These are phyloP conservation scores for Acronicta psi DNA, from an alignment of 2,888 invertebrate genomes.

Conservation along the genomic window DNA sequence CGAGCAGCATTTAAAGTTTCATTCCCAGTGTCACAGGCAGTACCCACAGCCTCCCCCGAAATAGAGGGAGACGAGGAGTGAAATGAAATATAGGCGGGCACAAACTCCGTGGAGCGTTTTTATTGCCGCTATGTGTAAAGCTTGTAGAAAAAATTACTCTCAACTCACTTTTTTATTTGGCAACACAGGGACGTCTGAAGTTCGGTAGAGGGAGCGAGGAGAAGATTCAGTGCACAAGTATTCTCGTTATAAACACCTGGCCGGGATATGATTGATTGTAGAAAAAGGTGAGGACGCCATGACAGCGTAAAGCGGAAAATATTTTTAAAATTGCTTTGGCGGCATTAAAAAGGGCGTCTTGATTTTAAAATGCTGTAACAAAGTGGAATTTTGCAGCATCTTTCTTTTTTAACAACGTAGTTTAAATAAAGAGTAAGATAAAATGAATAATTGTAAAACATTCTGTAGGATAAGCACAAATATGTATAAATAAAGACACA, in stretches of 20 bases:
- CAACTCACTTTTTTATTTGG: conserved; percentile 77
- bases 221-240: conserved; percentile 42
- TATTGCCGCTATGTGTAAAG: conserved; percentile 85
- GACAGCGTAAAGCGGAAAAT: background rate
- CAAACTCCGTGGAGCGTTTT: conserved; percentile 77
- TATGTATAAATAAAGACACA: too few relatives aligned
- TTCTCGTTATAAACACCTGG: conserved; percentile 43
- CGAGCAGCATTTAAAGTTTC: conserved; percentile 83
- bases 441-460: too few relatives aligned
- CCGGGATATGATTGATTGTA: conserved; percentile 32
- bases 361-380: too few relatives aligned
- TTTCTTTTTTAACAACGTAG: too few relatives aligned
- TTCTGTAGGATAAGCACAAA: too few relatives aligned
- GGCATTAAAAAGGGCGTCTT: background rate
- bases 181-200: conserved; percentile 55
- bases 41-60: conserved; percentile 56
- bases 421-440: too few relatives aligned
- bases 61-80: conserved; percentile 65
- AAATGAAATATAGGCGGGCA: conserved; percentile 81
- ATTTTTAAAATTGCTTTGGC: background rate
- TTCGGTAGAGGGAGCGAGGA: conserved; percentile 39
- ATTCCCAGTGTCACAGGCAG: conserved; percentile 77
- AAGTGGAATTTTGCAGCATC: too few relatives aligned
- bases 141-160: conserved; percentile 84
- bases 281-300: conserved; percentile 1